A percentile compares a stretch with the other conserved stretches of the same genome.
phyloP scores from a whole-genome alignment of 2,797 vertebrate species.

The Ctenosaura bakeri region DNA sequence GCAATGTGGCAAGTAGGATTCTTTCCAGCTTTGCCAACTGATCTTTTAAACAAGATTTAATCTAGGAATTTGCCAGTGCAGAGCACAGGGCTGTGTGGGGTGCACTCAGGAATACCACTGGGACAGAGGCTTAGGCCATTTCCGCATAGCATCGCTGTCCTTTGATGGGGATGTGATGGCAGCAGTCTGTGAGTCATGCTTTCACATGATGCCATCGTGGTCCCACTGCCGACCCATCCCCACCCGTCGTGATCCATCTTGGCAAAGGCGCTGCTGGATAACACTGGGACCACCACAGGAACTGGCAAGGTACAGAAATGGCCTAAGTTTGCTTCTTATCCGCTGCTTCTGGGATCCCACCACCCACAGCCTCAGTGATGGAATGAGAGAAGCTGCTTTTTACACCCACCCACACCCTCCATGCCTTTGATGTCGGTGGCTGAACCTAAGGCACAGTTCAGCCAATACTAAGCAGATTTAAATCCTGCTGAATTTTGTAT shows the following conservation, averaged over 20 bases:
- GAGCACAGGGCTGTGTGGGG: background rate
- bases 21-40: background rate
- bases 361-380: background rate
- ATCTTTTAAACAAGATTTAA: background rate
- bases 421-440: background rate
- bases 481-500: background rate
- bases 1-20: background rate
- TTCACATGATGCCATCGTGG: too few species aligned
- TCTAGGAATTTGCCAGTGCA: background rate
- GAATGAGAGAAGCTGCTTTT: background rate
- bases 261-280: too few species aligned
- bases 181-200: too few species aligned
- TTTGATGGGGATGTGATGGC: too few species aligned
- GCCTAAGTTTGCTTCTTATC: background rate
- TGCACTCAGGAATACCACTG: background rate
- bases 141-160: too few species aligned
- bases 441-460: background rate
- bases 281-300: too few species aligned
- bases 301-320: background rate
- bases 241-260: too few species aligned
- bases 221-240: too few species aligned
- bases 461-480: background rate
- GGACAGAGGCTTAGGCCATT: too few species aligned
- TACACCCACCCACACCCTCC: background rate
- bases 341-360: too few species aligned